phyloP scores from a whole-genome alignment of 2,797 vertebrate species.

The Zenarchopterus dispar region DNA sequence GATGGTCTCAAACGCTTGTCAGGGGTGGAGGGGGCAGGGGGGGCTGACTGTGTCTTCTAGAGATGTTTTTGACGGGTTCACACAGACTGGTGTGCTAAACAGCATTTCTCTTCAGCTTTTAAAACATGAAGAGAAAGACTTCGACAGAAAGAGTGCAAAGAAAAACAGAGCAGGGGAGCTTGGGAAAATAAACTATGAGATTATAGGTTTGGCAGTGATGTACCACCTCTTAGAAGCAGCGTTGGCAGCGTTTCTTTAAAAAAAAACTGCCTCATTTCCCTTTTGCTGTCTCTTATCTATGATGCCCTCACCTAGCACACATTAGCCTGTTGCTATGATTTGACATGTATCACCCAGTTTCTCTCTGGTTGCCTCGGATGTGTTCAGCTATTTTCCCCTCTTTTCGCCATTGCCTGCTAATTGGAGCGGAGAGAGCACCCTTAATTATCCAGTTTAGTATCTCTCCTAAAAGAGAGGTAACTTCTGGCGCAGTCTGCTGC shows the following conservation, averaged over 20 bases:
- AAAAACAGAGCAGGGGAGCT: conserved; percentile 23
- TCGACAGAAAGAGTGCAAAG: conserved; percentile 25
- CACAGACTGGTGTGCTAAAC: conserved; percentile 56
- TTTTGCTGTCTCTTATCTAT: conserved; percentile 56
- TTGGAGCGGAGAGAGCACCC: conserved; percentile 70
- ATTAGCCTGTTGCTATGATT: conserved; percentile 62
- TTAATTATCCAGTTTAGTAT: conserved; percentile 76
- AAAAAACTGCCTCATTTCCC: conserved; percentile 69
- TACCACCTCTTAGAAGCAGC: conserved; percentile 56
- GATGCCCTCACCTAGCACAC: conserved; percentile 56
- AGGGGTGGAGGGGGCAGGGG: conserved; percentile 15
- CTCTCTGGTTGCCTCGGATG: conserved; percentile 43
- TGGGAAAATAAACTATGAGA: conserved; percentile 63
- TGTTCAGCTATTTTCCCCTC: conserved; percentile 51
- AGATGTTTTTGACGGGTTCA: conserved; percentile 58
- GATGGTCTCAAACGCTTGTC: neutral
- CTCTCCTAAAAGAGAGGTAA: conserved; percentile 58
- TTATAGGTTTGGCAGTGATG: conserved; percentile 67
- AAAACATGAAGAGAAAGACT: conserved; percentile 40
- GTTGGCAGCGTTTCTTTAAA: conserved; percentile 69
- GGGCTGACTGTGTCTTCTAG: conserved; percentile 34
- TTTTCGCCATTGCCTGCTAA: conserved; percentile 61
- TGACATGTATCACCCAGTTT: conserved; percentile 55
- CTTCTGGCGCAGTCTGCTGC: conserved; percentile 55
- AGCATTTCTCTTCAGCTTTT: conserved; percentile 59